Evolutionary conservation across 2,113 vertebrate genomes (phyloP), one percentile per base, ranked within the genome.

Genomic region (Potamarius usumacintae): DNA sequence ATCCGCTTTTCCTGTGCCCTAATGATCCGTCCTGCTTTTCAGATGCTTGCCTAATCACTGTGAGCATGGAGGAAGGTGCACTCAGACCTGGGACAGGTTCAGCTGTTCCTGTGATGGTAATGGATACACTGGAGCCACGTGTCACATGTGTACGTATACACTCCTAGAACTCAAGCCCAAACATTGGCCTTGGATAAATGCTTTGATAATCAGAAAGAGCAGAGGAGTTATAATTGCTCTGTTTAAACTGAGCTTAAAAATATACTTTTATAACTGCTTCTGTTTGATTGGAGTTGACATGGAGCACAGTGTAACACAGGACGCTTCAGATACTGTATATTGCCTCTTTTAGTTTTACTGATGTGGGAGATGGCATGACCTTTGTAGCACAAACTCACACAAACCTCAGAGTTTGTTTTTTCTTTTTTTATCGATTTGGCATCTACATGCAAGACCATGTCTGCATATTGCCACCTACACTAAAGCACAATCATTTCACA

Each of bases 21-120:
- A 74, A 50, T 69, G 79, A 11, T 71, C 15, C 12, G 42, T 60
- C 20, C 11, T 0, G 85, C 86, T 91, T 94, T 86, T 14, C 94
- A 99, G 98, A 93, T 99, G 98, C 91, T 96, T 99, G 94, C 98
- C 98, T 71, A 99, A 98, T 94, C 97, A 99, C 92, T 99, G 98
- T 89, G 98, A 99, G 88, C 98, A 99, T 0, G 97, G 96, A 0
- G 98, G 98, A 14, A 96, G 94, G 62, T 99, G 98, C 92, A 96
- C 95, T 12, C 98, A 99, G 94, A 98, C 97, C 0, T 99, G 98
- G 98, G 97, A 99, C 92, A 96, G 95, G 91, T 99, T 99, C 94
- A 97, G 93, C 91, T 99, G 98, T 87, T 96, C 94, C 69, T 99
- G 98, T 0, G 96, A 98, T 9, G 97, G 97, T 88, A 99, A 97